Evolutionary conservation across 2,888 invertebrate species (phyloP), one percentile per base, ranked within the genome.

Genomic region (Hydropsyche betteni): DNA sequence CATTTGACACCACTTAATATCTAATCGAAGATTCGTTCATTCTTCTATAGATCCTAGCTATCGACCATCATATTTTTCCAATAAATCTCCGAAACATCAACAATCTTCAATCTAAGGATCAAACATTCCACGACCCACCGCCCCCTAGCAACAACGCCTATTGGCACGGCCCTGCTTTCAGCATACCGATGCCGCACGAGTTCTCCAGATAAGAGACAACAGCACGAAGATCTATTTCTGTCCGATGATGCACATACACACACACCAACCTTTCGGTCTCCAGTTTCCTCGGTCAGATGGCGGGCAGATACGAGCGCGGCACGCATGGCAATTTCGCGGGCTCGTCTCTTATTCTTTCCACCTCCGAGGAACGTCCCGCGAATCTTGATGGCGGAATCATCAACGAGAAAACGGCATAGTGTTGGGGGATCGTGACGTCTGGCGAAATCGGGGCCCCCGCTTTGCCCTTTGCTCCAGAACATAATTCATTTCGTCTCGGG

Each of bases 401-500:
- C 44, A 44, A 8, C 44, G 44, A 24, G 24, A 24, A 24, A 24
- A 68, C 68, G 36, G 12, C 68, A 68, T 24, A 68, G 68, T 34
- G 68, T 2, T 2, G 68, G 38, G 44, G 69, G 38, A 69, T 69
- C 69, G 69, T 69, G 69, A 36, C 69, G 69, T 14, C 44, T 69
- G 34, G 69, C 69, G 69, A 69, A 69, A 69, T 24, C 69, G 69
- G 34, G 38, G 44, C 7, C 44, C 38, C 38, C 38, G 69, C 38
- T 69, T 34, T 72, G 76, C 77, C 77, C 79, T 79, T 75, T 79
- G 76, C 77, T 68, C 75, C 75, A 69, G 68, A 74, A 64, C 77
- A 76, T 77, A 76, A 76, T 75, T 79, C 78, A 79, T 79, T 74
- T 79, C 77, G 70, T 38, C 69, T 38, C 68, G 76, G 71, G 79